Conservation (phyloP, 2,797 vertebrate genomes). For the Gymnoscopelus braueri region DNA sequence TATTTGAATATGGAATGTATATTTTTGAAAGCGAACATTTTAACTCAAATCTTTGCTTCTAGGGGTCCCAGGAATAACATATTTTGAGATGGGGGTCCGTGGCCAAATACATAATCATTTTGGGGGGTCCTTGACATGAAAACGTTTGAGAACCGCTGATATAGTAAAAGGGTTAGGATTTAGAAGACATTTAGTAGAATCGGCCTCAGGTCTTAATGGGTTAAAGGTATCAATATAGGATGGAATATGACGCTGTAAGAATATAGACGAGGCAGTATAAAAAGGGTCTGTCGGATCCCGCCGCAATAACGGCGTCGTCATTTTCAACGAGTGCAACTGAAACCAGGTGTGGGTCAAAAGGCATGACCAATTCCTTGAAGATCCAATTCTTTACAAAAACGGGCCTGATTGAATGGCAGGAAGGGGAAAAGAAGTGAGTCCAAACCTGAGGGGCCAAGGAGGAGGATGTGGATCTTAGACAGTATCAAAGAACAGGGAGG, state of each 20-base stretch:
- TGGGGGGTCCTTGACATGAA: no score
- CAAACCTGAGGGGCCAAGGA: constrained; percentile 13
- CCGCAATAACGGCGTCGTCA: constrained; percentile 38
- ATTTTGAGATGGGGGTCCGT: no score
- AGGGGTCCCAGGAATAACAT: no score
- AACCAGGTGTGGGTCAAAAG: constrained; percentile 38
- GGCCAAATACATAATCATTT: no score
- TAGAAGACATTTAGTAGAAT: no score
- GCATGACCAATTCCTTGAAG: constrained; percentile 31
- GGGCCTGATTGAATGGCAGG: constrained; percentile 15
- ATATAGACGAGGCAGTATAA: constrained; percentile 51
- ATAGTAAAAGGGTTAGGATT: no score
- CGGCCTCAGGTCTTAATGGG: no score
- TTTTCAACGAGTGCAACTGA: constrained; percentile 36
- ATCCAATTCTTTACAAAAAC: constrained; percentile 25
- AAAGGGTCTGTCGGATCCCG: constrained; percentile 29
- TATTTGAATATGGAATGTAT: no score
- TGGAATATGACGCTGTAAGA: constrained; percentile 16
- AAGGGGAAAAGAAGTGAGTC: neutral
- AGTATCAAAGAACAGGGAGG: constrained; percentile 39
- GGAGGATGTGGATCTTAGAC: constrained; percentile 48
- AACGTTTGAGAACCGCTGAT: no score
- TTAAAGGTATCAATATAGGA: no score
- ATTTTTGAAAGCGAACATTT: no score
- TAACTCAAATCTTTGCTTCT: no score